Evolutionary conservation across 2,797 vertebrate species (phyloP).

Genomic region (Oophaga sylvatica): DNA sequence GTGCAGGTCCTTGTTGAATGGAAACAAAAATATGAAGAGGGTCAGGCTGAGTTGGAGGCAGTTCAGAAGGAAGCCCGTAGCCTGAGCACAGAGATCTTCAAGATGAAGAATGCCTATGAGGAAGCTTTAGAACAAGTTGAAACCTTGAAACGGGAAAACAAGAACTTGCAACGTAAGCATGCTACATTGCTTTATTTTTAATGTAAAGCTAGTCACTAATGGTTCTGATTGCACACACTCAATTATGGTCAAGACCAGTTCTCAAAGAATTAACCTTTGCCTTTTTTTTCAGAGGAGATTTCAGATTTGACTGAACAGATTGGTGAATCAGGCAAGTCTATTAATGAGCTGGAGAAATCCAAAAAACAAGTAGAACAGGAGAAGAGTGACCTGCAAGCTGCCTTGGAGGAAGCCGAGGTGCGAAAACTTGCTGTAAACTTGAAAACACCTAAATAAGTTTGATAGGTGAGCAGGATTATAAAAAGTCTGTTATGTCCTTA

Average conservation of each 20-base stretch:
- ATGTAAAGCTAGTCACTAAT: too few species aligned
- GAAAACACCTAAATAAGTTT: not conserved
- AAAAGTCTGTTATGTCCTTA: not conserved
- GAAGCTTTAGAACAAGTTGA: constrained; percentile 85
- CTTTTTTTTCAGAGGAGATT: constrained; percentile 67
- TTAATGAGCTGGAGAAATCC: constrained; percentile 87
- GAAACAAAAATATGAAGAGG: constrained; percentile 56
- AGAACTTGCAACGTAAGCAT: too few species aligned
- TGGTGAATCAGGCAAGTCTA: constrained; percentile 85
- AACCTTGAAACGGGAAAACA: constrained; percentile 78
- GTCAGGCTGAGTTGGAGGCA: constrained; percentile 79
- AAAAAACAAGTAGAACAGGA: constrained; percentile 86
- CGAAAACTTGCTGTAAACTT: not conserved
- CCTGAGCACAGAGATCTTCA: constrained; percentile 86
- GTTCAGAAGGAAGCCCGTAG: constrained; percentile 82
- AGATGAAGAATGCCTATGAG: constrained; percentile 87
- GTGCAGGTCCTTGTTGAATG: too few species aligned
- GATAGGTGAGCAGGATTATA: constrained; percentile 13
- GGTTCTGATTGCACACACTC: too few species aligned
- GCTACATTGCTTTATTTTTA: too few species aligned
- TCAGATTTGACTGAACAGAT: constrained; percentile 87
- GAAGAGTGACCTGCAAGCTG: constrained; percentile 83
- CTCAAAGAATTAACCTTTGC: too few species aligned
- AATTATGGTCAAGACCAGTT: too few species aligned
- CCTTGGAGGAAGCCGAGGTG: constrained; percentile 90